Evolutionary conservation across 2,888 invertebrate genomes (phyloP), one percentile per base, ranked within the genome.

Genomic region (Amphiduros pacificus): DNA sequence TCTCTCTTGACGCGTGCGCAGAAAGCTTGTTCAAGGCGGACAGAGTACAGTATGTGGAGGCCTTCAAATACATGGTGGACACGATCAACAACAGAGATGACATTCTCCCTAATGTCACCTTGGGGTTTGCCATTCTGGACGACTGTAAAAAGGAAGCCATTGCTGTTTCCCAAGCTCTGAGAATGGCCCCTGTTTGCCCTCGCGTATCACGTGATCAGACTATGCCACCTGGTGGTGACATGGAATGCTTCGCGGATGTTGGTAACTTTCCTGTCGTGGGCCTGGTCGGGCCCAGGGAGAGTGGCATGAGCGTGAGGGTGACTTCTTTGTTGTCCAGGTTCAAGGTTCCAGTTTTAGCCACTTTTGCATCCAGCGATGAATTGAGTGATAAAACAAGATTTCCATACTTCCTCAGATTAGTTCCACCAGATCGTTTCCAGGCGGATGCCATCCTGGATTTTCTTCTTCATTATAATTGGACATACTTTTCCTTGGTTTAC

Each of bases 331-430:
- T 71, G 49, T 61, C 65, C 14, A 44, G 89, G 52, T 85, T 85
- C 73, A 78, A 82, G 57, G 84, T 85, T 55, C 85, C 86, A 1
- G 88, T 90, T 84, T 68, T 76, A 26, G 73, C 73, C 48, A 72
- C 69, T 22, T 71, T 69, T 2, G 68, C 77, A 1, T 75, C 77
- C 5, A 74, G 72, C 26, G 73, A 76, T 62, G 61, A 73, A n/a
- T 63, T 77, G 0, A 75, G 76, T 56, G 74, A 76, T 65, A 75
- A 73, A 60, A 62, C 52, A 4, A 59, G 70, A 11, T 75, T 71
- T 41, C 71, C 72, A 1, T 73, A 73, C 61, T 77, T 75, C 64
- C 65, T 74, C 44, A 61, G 77, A 11, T 69, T 74, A 57, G 70
- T 76, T 22, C 74, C 74, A n/a, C 73, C 77, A 0, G 75, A 77